These are phyloP conservation scores for Pteronura brasiliensis DNA, from an alignment of 2,113 vertebrate species.

Conservation along the genomic window DNA sequence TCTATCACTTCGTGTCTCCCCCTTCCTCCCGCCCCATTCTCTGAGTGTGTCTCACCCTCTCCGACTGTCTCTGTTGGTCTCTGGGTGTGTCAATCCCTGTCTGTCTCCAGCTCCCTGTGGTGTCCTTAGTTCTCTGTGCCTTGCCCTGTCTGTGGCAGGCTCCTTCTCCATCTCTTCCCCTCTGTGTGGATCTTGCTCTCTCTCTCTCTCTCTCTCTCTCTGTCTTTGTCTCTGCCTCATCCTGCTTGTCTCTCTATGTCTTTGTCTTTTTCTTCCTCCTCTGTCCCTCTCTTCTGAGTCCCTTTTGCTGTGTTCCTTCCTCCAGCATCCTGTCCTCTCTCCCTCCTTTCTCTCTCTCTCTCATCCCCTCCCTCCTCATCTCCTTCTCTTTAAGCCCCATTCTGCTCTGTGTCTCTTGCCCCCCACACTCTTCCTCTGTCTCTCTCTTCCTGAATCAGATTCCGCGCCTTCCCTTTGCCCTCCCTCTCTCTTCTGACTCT, in stretches of 20 bases:
- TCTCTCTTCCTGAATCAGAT: neutral
- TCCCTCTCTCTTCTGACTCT: neutral
- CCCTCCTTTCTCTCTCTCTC: neutral
- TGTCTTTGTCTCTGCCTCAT: conserved; percentile 61
- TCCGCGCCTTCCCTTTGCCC: conserved; percentile 37
- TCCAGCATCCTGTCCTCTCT: neutral
- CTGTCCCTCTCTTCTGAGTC: conserved; percentile 30
- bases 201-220: neutral
- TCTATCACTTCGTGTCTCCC: conserved; percentile 59
- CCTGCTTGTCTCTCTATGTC: conserved; percentile 33
- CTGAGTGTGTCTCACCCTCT: conserved; percentile 46
- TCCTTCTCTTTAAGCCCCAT: neutral
- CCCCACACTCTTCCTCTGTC: neutral
- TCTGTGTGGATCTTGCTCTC: neutral
- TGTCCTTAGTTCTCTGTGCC: conserved; percentile 11
- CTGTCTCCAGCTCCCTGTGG: conserved; percentile 28
- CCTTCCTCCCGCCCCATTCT: conserved; percentile 18
- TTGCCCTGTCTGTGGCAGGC: conserved; percentile 22
- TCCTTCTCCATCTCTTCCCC: conserved; percentile 21
- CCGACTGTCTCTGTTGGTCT: conserved; percentile 45
- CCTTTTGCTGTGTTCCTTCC: conserved; percentile 10
- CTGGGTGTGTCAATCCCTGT: conserved; percentile 48
- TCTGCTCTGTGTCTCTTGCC: neutral
- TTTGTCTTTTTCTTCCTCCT: conserved; percentile 47
- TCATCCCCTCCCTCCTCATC: neutral